A percentile compares a stretch with the other conserved stretches of the same genome.
Evolutionary conservation across 2,113 vertebrate species (phyloP).

Genomic region (Sorex fumeus): DNA sequence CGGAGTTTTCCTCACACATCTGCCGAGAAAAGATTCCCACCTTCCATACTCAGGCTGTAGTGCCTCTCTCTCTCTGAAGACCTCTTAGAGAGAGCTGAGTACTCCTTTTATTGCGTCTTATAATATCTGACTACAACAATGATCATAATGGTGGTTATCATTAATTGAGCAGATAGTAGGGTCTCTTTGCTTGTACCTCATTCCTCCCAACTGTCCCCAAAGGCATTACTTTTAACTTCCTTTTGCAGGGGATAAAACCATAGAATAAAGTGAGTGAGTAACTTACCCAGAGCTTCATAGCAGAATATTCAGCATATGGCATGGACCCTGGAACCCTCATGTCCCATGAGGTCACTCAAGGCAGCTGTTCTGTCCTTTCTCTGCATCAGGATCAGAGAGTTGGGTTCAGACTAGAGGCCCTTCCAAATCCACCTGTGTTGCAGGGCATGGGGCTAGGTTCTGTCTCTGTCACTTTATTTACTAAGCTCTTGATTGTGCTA

Average conservation of each 20-base stretch:
- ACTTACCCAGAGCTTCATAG: neutral
- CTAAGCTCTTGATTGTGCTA: neutral
- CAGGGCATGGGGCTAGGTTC: neutral
- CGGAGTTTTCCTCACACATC: neutral
- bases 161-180: neutral
- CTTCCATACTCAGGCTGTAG: neutral
- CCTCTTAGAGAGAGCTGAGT: neutral
- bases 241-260: conserved; percentile 19
- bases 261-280: neutral
- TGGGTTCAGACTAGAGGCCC: neutral
- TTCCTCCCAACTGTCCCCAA: neutral
- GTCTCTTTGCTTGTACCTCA: neutral
- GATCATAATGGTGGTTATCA: neutral
- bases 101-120: neutral
- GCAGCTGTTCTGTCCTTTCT: neutral
- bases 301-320: fast-evolving
- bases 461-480: neutral
- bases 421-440: fast-evolving
- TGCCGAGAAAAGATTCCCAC: neutral
- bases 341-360: neutral
- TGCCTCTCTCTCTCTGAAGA: neutral
- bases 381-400: neutral
- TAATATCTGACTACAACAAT: neutral
- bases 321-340: neutral
- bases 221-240: neutral